Conservation (phyloP, 2,113 vertebrate species). For the Nestor notabilis region DNA sequence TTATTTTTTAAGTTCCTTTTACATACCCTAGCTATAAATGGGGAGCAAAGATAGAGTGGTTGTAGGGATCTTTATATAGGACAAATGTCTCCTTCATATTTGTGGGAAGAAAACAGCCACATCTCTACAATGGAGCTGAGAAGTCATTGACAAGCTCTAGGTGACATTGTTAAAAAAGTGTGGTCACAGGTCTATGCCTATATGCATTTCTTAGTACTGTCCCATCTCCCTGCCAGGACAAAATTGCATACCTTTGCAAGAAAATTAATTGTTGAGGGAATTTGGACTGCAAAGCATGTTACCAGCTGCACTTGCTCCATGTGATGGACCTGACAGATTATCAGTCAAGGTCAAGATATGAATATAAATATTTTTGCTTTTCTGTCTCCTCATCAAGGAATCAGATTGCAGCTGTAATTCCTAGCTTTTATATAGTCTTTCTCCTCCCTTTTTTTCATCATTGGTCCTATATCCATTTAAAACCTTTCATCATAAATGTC, state of each 20-base stretch:
- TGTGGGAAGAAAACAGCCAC: not conserved
- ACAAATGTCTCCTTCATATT: not conserved
- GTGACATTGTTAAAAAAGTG: not conserved
- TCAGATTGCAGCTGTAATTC: not conserved
- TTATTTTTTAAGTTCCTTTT: not conserved
- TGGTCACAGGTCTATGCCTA: not conserved
- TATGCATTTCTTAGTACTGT: not conserved
- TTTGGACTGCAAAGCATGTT: not conserved
- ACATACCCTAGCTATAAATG: not conserved
- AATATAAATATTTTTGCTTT: constrained; percentile 11
- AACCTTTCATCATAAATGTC: not conserved
- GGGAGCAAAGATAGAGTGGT: not conserved
- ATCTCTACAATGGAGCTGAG: not conserved
- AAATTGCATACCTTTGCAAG: not conserved
- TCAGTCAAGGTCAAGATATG: not conserved
- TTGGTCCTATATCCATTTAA: not conserved
- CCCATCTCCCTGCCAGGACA: not conserved
- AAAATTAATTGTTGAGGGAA: not conserved
- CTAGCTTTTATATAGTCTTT: not conserved
- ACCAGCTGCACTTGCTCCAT: not conserved
- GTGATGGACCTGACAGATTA: not conserved
- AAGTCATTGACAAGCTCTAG: not conserved
- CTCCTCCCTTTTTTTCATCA: not conserved
- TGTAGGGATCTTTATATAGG: not conserved
- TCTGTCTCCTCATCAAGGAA: not conserved